These are phyloP conservation scores for Nysson spinosus DNA, from an alignment of 2,888 invertebrate species.

Conservation along the genomic window DNA sequence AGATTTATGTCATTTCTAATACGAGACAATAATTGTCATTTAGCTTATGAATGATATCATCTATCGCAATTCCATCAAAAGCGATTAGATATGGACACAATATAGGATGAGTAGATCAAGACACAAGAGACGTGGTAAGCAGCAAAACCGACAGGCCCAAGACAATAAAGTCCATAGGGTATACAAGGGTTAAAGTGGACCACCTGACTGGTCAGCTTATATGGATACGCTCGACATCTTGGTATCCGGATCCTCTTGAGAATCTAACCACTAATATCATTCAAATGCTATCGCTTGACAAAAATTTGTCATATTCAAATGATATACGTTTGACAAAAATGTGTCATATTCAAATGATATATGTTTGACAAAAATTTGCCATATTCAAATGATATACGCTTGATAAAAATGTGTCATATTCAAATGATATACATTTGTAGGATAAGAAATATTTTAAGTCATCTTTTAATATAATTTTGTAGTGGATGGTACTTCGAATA, in stretches of 20 bases:
- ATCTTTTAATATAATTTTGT: too few species aligned
- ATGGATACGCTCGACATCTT: not conserved
- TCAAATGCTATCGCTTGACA: too few species aligned
- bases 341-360: too few species aligned
- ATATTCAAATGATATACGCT: too few species aligned
- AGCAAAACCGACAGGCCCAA: not conserved
- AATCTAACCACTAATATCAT: not conserved
- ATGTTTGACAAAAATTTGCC: too few species aligned
- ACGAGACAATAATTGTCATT: not conserved
- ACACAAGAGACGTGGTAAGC: not conserved
- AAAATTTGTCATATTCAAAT: too few species aligned
- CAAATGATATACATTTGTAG: too few species aligned
- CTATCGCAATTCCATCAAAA: not conserved
- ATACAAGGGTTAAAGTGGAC: constrained; percentile 4
- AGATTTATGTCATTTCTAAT: not conserved
- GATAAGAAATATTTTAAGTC: too few species aligned
- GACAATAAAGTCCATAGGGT: constrained; percentile 5
- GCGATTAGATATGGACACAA: not conserved
- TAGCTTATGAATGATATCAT: not conserved
- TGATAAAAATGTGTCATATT: too few species aligned
- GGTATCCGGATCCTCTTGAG: constrained; percentile 3
- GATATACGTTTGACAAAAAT: too few species aligned
- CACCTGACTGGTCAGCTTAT: not conserved
- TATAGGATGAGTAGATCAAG: not conserved
- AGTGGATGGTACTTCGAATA: too few species aligned